Evolutionary conservation across 2,888 invertebrate genomes (phyloP), one percentile per base, ranked within the genome.

Genomic region (Trissolcus brochymenae): DNA sequence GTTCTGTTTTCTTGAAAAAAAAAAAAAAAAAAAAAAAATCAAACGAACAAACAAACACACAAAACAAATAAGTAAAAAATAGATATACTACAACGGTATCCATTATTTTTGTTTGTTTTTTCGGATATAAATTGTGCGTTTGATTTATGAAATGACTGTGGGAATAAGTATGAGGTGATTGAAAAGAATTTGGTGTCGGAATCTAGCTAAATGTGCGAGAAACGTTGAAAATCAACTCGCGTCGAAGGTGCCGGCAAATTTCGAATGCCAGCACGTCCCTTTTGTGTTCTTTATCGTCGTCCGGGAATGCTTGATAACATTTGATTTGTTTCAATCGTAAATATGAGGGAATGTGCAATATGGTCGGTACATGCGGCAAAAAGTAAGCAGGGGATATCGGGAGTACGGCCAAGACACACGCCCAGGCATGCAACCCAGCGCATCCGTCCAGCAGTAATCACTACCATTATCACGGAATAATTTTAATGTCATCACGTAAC

Each of bases 261-360:
- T 82, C 82, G 84, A 84, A 88, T 88, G 81, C 88, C 87, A 81
- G 80, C 81, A 84, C 87, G 87, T 88, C 82, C 82, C 80, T 83
- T 87, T 87, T 88, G 88, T 88, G 84, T 89, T 88, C 88, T 89
- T 89, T 89, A 89, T 89, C 88, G 82, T 81, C 85, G 80, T 76
- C 81, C 80, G 81, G 87, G 88, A 88, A 88, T 89, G 87, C 87
- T 88, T 89, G 89, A 89, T 89, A 89, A 89, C 85, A 82, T 88
- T 89, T 88, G 89, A 88, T 88, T 89, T 89, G 88, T 89, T 88
- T 88, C 86, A 88, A 87, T 88, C 89, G 86, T 88, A 89, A 89
- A 88, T 88, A 84, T 82, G 78, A 76, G 54, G 72, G 80, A 79
- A 71, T 79, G 78, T 81, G 83, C 82, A 84, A 85, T 85, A 84